Evolutionary conservation across 2,797 vertebrate genomes (phyloP).

Genomic region (Phoxinus dragarum): DNA sequence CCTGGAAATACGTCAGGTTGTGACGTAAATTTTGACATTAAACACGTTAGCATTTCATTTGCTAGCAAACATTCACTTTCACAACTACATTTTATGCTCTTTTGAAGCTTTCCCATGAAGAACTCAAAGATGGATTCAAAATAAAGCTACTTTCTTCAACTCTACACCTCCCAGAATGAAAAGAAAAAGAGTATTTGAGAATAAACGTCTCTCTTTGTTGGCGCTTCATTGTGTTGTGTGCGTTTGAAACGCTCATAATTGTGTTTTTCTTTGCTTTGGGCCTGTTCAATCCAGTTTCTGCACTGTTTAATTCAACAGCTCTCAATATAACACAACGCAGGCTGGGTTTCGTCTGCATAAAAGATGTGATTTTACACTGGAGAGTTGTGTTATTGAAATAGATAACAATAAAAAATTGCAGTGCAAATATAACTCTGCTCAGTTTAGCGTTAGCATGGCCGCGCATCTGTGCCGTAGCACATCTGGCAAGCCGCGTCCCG

Average conservation of each 20-base stretch:
- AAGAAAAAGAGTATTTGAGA: not conserved
- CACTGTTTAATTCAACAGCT: constrained; percentile 23
- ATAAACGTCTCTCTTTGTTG: constrained; percentile 18
- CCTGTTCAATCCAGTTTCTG: not conserved
- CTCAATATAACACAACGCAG: not conserved
- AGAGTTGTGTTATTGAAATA: constrained; percentile 35
- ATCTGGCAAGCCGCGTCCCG: not conserved
- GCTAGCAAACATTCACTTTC: not conserved
- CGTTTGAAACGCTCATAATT: not conserved
- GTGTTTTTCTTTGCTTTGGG: constrained; percentile 8
- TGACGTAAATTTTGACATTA: not conserved
- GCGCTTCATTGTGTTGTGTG: not conserved
- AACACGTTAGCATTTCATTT: too few relatives aligned
- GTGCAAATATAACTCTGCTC: not conserved
- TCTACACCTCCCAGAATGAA: not conserved
- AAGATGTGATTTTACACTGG: constrained; percentile 20
- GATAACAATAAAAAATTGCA: constrained; percentile 33
- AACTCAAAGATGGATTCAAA: not conserved
- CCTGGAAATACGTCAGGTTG: not conserved
- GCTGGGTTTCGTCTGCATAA: not conserved
- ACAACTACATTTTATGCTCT: not conserved
- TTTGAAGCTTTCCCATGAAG: not conserved
- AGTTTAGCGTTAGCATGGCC: constrained; percentile 14
- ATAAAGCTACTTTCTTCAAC: not conserved
- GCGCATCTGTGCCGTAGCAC: constrained; percentile 18